Evolutionary conservation across 2,888 invertebrate species (phyloP), one percentile per base, ranked within the genome.

Genomic region (Protonemura montana): DNA sequence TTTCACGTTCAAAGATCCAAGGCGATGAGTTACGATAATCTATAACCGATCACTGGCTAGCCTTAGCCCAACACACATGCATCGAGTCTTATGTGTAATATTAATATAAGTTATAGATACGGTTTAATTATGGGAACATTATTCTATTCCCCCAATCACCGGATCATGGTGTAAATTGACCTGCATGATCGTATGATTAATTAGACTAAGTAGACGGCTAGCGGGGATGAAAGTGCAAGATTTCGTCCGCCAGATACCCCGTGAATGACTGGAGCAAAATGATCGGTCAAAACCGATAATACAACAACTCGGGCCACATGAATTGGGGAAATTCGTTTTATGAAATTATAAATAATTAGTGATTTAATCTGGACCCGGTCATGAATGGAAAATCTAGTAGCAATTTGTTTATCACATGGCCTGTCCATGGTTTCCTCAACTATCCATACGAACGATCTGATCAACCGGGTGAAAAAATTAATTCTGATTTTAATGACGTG

Each of bases 1-100:
- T 29, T 84, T 84, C 84, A 84, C 76, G 26, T 5, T n/a, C 82
- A 13, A 26, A 83, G 82, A 83, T 83, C 82, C n/a, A 25, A 41
- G 42, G 42, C 82, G 30, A 29, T 82, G 82, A 30, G 21, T 30
- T 35, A 41, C 82, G 42, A 82, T 82, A 41, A 82, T 82, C 82
- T 82, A 41, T 82, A 41, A 6, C 82, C 82, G 84, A 76, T 59
- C 84, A 81, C n/a, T n/a, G 21, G n/a, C 30, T 76, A n/a, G 78
- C 26, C 26, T 7, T 27, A 78, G 6, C 26, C 1, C 78, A 78
- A 78, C 28, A 78, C 28, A 27, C 26, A 27, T 27, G 27, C 78
- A 21, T 26, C 78, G 10, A 13, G 1, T 21, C 59, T 21, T 21
- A 21, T 59, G 21, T 21, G 59, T 78, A 16, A 78, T 21, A 78